These are phyloP conservation scores for Caenorhabditis tropicalis DNA, from an alignment of 1,140 invertebrate species.

Conservation along the genomic window DNA sequence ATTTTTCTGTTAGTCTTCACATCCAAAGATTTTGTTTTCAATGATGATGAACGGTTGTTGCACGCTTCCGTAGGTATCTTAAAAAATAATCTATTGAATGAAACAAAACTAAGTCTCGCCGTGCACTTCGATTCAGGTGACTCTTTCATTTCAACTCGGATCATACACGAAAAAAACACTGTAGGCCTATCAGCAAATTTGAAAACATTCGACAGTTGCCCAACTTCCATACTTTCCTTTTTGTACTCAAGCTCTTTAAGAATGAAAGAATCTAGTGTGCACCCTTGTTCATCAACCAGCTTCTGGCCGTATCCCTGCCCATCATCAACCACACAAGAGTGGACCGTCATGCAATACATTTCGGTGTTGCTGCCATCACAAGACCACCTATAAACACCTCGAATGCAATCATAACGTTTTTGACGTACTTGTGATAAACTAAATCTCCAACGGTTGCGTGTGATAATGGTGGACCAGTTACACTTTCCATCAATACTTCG, in stretches of 20 bases:
- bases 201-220: constrained; percentile 51
- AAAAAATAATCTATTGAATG: background rate
- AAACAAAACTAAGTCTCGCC: background rate
- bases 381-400: constrained; percentile 39
- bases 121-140: background rate
- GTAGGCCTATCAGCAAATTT: constrained; percentile 57
- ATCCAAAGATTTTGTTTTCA: background rate
- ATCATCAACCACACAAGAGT: constrained; percentile 57
- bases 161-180: constrained; percentile 58
- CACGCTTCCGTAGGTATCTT: background rate
- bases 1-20: background rate
- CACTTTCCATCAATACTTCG: constrained; percentile 43
- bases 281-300: constrained; percentile 55
- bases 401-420: background rate
- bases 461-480: constrained; percentile 30
- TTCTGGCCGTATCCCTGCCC: constrained; percentile 51
- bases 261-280: constrained; percentile 49
- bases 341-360: constrained; percentile 57
- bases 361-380: constrained; percentile 41
- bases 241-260: constrained; percentile 52
- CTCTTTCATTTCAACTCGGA: constrained; percentile 51
- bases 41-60: background rate
- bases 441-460: constrained; percentile 53
- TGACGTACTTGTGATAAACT: constrained; percentile 55
- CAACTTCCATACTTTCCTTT: constrained; percentile 29